Percentiles rank a stretch among this genome's conserved stretches.
phyloP scores from a whole-genome alignment of 2,797 vertebrate species.

The Etheostoma nigrum region DNA sequence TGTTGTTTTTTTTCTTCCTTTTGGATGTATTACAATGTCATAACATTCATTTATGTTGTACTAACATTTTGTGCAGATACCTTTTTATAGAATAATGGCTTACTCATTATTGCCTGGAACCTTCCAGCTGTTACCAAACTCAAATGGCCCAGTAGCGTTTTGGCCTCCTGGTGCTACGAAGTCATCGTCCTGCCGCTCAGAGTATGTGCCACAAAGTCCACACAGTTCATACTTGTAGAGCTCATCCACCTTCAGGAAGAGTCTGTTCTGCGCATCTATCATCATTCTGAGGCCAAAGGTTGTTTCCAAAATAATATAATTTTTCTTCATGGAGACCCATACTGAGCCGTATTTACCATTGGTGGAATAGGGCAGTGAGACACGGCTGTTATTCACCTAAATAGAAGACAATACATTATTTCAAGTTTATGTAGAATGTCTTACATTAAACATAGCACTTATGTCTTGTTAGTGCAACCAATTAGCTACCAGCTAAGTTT shows the following conservation, averaged over 20 bases:
- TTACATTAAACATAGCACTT: neutral
- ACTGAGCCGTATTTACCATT: constrained; percentile 63
- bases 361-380: constrained; percentile 72
- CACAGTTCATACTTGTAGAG: constrained; percentile 83
- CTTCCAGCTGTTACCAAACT: constrained; percentile 89
- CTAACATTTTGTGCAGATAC: neutral
- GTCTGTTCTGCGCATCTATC: constrained; percentile 83
- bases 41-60: neutral
- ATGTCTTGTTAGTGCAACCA: neutral
- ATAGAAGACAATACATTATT: constrained; percentile 26
- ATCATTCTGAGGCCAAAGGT: constrained; percentile 86
- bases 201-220: constrained; percentile 89
- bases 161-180: constrained; percentile 81
- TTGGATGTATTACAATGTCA: neutral
- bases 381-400: constrained; percentile 78
- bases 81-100: constrained; percentile 55
- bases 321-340: constrained; percentile 53
- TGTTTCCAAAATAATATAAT: constrained; percentile 77
- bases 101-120: constrained; percentile 77
- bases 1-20: neutral
- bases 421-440: neutral
- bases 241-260: constrained; percentile 88
- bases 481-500: neutral
- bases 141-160: constrained; percentile 71
- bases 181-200: constrained; percentile 84